These are phyloP conservation scores for Brachionus asplanchnoidis DNA, from an alignment of 1,140 invertebrate species.

Conservation along the genomic window DNA sequence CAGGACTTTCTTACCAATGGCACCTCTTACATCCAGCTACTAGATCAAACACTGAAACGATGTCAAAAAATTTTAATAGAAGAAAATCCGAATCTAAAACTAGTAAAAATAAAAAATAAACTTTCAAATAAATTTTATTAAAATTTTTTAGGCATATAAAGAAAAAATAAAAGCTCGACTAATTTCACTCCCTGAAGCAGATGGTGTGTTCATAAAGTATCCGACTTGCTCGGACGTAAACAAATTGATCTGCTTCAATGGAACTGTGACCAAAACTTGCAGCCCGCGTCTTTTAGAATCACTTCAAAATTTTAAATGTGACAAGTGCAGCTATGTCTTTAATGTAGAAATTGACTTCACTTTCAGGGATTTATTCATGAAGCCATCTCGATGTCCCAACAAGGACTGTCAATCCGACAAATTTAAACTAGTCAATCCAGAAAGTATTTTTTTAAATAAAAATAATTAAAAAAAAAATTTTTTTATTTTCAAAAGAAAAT, in stretches of 20 bases:
- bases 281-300: not conserved
- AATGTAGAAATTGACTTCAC: not conserved
- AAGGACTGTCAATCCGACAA: conserved; percentile 25
- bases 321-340: conserved; percentile 4
- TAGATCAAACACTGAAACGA: not conserved
- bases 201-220: conserved; percentile 22
- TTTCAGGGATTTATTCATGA: conserved; percentile 12
- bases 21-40: not conserved
- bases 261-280: conserved; percentile 27
- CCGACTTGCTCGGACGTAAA: conserved; percentile 6
- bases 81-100: not conserved
- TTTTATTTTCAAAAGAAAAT: not conserved
- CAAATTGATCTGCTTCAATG: conserved; percentile 28
- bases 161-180: not conserved
- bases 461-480: no score
- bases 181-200: not conserved
- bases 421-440: conserved; percentile 5
- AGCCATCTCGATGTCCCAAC: conserved; percentile 14
- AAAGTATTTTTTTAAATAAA: not conserved
- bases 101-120: not conserved
- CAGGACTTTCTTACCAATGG: conserved; percentile 29
- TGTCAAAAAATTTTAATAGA: not conserved
- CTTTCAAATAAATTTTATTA: not conserved
- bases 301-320: conserved; percentile 11
- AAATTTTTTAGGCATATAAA: not conserved